Evolutionary conservation across 2,888 invertebrate species (phyloP), one percentile per base, ranked within the genome.

Genomic region (Amaurobius ferox): DNA sequence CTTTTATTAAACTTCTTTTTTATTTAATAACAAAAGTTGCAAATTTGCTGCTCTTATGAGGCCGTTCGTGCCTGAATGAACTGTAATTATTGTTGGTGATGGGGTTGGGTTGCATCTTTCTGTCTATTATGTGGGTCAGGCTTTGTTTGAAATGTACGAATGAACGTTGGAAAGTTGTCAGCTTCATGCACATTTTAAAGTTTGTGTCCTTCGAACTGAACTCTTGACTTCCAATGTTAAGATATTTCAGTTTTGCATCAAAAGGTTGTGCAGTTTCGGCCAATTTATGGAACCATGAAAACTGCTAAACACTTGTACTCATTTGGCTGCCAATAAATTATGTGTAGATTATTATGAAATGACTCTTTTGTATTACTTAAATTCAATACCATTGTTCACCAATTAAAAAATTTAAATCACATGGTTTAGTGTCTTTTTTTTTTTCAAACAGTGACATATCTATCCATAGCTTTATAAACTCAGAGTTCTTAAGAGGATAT

Each of bases 281-380:
- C 1, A 23, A 23, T 11, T 3, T 32, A 66, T 32, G 19, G 66
- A n/a, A 26, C 30, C 32, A 30, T 19, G 23, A 30, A 66, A 19
- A 23, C 32, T 66, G 35, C 66, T n/a, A 39, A 80, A 44, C 61
- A 39, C 66, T 71, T 85, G 77, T 85, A 85, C 67, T 85, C 72
- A 72, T 77, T 77, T 85, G 67, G 77, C 83, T 85, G 83, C 83
- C 83, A 85, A 85, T 85, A 85, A 85, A 77, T 72, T 78, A 62
- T 66, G 66, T 85, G 83, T 85, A 85, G 83, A 85, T 85, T 85
- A 77, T 85, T 72, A 72, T 62, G 16, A 23, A 40, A 23, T 64
- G 64, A 16, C 64, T 64, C 16, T n/a, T 64, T 55, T 55, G 55
- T 55, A 55, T 55, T 23, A 55, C 55, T 23, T 55, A 55, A 55